phyloP scores from a whole-genome alignment of 2,113 vertebrate species.

The Phasianus colchicus region DNA sequence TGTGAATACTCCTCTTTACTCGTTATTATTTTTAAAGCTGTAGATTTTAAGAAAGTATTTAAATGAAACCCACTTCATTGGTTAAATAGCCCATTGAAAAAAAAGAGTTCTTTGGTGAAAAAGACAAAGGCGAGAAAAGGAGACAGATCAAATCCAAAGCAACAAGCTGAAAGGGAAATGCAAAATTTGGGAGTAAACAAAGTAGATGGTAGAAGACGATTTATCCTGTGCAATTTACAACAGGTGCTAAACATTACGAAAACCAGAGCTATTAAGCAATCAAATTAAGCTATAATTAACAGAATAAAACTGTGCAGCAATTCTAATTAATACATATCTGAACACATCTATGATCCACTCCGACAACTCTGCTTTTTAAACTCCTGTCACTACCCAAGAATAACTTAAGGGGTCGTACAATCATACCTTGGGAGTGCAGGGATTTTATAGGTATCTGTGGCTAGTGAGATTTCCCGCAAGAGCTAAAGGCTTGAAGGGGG shows the following conservation, averaged over 20 bases:
- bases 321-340: conserved; percentile 86
- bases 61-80: conserved; percentile 69
- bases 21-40: neutral
- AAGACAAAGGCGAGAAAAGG: conserved; percentile 64
- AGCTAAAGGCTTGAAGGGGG: neutral
- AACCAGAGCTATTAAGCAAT: conserved; percentile 87
- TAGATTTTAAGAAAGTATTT: conserved; percentile 57
- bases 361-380: conserved; percentile 64
- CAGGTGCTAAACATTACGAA: conserved; percentile 87
- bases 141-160: neutral
- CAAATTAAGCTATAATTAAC: conserved; percentile 89
- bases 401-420: neutral
- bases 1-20: conserved; percentile 25
- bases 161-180: conserved; percentile 69
- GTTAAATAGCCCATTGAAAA: conserved; percentile 41
- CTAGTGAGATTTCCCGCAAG: neutral
- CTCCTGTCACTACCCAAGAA: conserved; percentile 35
- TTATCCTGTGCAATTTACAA: conserved; percentile 87
- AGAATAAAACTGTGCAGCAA: conserved; percentile 85
- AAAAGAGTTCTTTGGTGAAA: conserved; percentile 49
- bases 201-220: conserved; percentile 76
- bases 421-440: conserved; percentile 1
- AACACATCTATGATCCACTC: conserved; percentile 76
- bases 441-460: neutral
- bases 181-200: conserved; percentile 80